A percentile compares a stretch with the other conserved stretches of the same genome.
Conservation (phyloP, 2,888 invertebrate genomes). For the Thecocarcelia acutangulata region DNA sequence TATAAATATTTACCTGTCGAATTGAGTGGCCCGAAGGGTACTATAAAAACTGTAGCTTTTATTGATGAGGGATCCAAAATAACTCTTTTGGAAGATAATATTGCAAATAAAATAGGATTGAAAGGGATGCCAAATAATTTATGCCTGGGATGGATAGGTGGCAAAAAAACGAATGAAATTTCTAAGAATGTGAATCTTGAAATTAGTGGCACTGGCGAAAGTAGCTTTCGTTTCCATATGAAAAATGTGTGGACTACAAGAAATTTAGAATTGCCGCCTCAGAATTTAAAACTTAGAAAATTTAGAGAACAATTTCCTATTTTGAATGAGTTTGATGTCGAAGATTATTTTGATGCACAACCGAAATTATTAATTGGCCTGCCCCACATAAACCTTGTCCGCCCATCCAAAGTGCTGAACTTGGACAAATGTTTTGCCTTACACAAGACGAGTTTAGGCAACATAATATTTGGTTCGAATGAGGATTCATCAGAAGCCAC, state of each 20-base stretch:
- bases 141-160: constrained; percentile 52
- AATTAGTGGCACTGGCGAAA: neutral
- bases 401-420: no score
- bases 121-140: constrained; percentile 36
- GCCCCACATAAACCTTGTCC: no score
- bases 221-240: constrained; percentile 25
- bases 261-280: constrained; percentile 31
- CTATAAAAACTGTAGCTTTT: constrained; percentile 21
- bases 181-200: constrained; percentile 39
- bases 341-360: no score
- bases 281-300: constrained; percentile 20
- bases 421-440: no score
- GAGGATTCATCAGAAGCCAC: no score
- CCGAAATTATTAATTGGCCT: no score
- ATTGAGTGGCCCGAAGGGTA: constrained; percentile 37
- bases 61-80: no score
- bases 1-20: constrained; percentile 58
- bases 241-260: constrained; percentile 46
- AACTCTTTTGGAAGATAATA: constrained; percentile 40
- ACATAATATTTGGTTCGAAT: no score
- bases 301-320: no score
- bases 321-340: no score
- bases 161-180: constrained; percentile 40
- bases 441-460: no score
- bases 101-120: constrained; percentile 48